These are phyloP conservation scores for Microplitis deprimator DNA, from an alignment of 2,888 invertebrate genomes.

Conservation along the genomic window DNA sequence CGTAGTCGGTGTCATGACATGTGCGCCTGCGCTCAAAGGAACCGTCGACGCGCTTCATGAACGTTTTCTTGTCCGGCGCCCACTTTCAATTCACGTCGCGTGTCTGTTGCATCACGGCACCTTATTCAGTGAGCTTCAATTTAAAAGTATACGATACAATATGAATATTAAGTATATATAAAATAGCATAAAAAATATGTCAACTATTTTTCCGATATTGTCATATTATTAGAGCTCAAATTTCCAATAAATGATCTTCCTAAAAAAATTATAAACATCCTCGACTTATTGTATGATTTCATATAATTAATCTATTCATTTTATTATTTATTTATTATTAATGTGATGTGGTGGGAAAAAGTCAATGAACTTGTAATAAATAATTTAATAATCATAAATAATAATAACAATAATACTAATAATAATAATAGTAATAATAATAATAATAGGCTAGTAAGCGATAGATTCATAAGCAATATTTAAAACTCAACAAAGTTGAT, in stretches of 20 bases:
- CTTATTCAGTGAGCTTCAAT: conserved; percentile 44
- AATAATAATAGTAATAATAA: neutral
- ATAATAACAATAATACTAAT: no score
- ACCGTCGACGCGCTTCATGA: conserved; percentile 50
- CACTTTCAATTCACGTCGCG: conserved; percentile 66
- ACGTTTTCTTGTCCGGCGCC: conserved; percentile 55
- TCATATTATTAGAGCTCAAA: neutral
- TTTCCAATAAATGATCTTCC: neutral
- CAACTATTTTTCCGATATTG: neutral
- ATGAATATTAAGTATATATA: conserved; percentile 9
- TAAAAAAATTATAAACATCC: neutral
- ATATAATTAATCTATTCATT: neutral
- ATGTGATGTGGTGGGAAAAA: conserved; percentile 43
- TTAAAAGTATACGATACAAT: conserved; percentile 26
- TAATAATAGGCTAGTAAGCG: neutral
- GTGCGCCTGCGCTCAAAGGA: conserved; percentile 32
- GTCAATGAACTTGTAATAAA: conserved; percentile 8
- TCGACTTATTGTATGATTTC: no score
- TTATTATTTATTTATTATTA: neutral
- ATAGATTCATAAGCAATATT: neutral
- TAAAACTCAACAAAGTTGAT: neutral
- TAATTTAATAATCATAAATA: neutral
- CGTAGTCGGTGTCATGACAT: neutral
- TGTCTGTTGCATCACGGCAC: conserved; percentile 57
- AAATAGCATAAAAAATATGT: neutral